Evolutionary conservation across 2,113 vertebrate genomes (phyloP).

Genomic region (Dunckerocampus dactyliophorus): DNA sequence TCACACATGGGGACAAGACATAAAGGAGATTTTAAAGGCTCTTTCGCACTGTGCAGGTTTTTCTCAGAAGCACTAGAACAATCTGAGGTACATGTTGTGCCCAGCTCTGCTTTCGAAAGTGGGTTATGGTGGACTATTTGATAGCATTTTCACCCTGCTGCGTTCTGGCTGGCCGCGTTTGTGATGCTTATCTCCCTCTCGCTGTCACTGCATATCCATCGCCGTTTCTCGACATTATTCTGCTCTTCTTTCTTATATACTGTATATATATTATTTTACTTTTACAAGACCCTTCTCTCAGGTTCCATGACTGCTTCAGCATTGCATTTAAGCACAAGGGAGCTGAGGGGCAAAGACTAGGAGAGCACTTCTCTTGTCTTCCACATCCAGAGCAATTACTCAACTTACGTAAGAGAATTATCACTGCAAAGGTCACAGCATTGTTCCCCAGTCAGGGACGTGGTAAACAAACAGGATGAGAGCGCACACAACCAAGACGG

Average conservation of each 20-base stretch:
- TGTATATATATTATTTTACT: not conserved
- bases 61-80: constrained; percentile 19
- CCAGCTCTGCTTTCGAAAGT: constrained; percentile 5
- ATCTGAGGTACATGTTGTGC: constrained; percentile 36
- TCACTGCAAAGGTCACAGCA: constrained; percentile 63
- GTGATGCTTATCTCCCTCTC: constrained; percentile 39
- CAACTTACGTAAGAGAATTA: constrained; percentile 64
- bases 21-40: constrained; percentile 17
- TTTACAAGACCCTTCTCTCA: constrained; percentile 7
- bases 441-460: constrained; percentile 45
- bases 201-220: constrained; percentile 28
- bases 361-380: constrained; percentile 51
- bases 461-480: constrained; percentile 47
- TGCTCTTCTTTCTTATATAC: not conserved
- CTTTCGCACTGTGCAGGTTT: constrained; percentile 22
- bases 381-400: constrained; percentile 68
- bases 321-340: constrained; percentile 54
- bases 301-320: constrained; percentile 29
- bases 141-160: constrained; percentile 30
- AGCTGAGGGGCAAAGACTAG: constrained; percentile 38
- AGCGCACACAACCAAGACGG: not conserved
- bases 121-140: constrained; percentile 22
- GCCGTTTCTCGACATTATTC: not conserved
- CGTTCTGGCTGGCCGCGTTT: constrained; percentile 40
- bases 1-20: constrained; percentile 27